These are phyloP conservation scores for Zophobas atratus DNA, from an alignment of 1,140 invertebrate genomes.

Conservation along the genomic window DNA sequence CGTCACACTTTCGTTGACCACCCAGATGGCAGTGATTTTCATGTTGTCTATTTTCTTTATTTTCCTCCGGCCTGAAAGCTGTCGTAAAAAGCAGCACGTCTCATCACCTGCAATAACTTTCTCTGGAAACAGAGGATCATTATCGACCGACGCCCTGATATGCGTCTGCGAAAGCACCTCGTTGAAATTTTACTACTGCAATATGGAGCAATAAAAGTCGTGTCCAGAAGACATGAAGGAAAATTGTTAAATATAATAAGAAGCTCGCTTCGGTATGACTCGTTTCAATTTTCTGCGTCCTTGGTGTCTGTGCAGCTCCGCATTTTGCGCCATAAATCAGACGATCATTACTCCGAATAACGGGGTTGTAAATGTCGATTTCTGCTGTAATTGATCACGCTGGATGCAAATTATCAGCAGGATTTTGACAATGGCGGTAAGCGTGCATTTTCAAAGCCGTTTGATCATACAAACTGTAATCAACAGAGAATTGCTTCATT, in stretches of 20 bases:
- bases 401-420: slow-evolving; percentile 27
- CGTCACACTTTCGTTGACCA: not conserved
- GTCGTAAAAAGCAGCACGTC: slow-evolving; percentile 1
- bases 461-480: slow-evolving; percentile 16
- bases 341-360: not conserved
- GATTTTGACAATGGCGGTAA: slow-evolving; percentile 4
- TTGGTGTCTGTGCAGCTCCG: no score
- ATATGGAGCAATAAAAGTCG: not conserved
- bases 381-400: slow-evolving; percentile 6
- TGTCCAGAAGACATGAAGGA: not conserved
- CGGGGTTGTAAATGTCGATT: slow-evolving; percentile 2
- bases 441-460: not conserved
- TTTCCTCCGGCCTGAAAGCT: not conserved
- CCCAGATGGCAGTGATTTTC: slow-evolving; percentile 4
- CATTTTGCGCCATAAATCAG: no score
- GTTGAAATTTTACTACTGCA: not conserved
- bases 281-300: no score
- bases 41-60: not conserved
- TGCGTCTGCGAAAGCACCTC: not conserved
- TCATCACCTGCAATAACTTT: slow-evolving; percentile 9
- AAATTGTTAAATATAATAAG: no score
- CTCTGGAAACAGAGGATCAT: not conserved
- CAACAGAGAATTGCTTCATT: slow-evolving; percentile 13
- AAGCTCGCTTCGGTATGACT: no score
- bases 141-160: not conserved